These are phyloP conservation scores for Helogale parvula DNA, from an alignment of 2,113 vertebrate species.

Conservation along the genomic window DNA sequence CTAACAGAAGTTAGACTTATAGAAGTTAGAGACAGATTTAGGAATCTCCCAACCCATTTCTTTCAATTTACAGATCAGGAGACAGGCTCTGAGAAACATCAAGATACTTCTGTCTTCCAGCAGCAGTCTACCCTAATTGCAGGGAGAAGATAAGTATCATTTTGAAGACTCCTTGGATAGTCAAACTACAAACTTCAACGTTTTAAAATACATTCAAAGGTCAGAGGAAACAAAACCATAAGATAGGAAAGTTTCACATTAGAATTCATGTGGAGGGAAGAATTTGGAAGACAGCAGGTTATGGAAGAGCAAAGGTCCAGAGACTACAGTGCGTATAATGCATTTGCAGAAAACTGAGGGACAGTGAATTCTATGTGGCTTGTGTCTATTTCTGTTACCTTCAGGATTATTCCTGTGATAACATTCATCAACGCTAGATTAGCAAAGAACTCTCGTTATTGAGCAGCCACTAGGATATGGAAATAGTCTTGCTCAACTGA, in stretches of 20 bases:
- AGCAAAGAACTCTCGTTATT: conserved; percentile 19
- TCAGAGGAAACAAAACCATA: background rate
- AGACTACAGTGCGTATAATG: background rate
- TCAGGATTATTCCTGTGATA: background rate
- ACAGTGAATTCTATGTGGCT: background rate
- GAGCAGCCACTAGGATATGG: background rate
- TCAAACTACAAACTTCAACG: conserved; percentile 27
- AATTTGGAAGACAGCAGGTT: background rate
- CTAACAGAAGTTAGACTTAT: background rate
- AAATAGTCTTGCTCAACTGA: conserved; percentile 19
- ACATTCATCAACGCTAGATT: background rate
- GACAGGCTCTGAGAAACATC: conserved; percentile 19
- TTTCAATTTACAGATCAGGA: conserved; percentile 19
- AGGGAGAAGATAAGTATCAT: background rate
- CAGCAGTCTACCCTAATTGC: background rate
- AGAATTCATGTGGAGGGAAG: background rate
- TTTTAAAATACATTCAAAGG: conserved; percentile 25
- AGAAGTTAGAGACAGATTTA: background rate
- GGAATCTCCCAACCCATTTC: background rate
- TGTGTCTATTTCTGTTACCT: background rate
- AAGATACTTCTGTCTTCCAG: background rate
- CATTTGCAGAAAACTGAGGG: background rate
- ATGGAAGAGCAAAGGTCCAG: background rate
- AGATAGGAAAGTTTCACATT: background rate
- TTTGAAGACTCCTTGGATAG: background rate